Base-by-base conservation (phyloP, 2,113 vertebrate genomes). In the Istiophorus platypterus region DNA sequence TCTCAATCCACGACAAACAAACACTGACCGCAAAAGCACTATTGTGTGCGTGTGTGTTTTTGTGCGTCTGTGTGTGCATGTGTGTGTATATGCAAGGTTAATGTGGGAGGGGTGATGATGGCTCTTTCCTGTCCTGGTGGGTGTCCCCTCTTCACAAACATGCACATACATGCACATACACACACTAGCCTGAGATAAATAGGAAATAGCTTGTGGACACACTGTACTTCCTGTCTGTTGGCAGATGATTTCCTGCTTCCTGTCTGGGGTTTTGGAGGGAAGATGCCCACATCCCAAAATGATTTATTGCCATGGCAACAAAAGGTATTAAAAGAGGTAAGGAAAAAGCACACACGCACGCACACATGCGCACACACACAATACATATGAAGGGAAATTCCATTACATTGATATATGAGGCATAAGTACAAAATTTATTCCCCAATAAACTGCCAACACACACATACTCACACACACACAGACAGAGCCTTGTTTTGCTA, bases 161-260 rank as follows among this genome's bases (percentile, higher is more conserved):
- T 62, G 51, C 29, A 68, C 51, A 71, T 79, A 71, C 72, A 51
- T 12, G 10, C 39, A 72, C 51, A 71, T 74, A 54, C 72, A 63
- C 67, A 45, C 68, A 64, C 24, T 29, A 12, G 15, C 37, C 31
- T 56, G 14, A 71, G 68, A 85, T 75, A 81, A 75, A 80, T 9
- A 89, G 88, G 87, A 88, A 91, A 88, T 88, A 49, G 72, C 63
- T 80, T 79, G 61, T 79, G 85, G 70, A 86, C 67, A 70, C 42
- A 64, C 76, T 82, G 80, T 61, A 71, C 78, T 87, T 92, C 82
- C 90, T 79, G 85, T 74, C 73, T 81, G 47, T 51, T 85, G 67
- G 51, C 67, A 84, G 84, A 89, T 82, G 61, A 88, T 80, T 88
- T 89, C 85, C 90, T 86, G 71, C 83, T 76, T 90, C 87, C 88